A percentile compares a stretch with the other conserved stretches of the same genome.
phyloP scores from a whole-genome alignment of 2,888 invertebrate species.

The Tetrapedia diversipes region DNA sequence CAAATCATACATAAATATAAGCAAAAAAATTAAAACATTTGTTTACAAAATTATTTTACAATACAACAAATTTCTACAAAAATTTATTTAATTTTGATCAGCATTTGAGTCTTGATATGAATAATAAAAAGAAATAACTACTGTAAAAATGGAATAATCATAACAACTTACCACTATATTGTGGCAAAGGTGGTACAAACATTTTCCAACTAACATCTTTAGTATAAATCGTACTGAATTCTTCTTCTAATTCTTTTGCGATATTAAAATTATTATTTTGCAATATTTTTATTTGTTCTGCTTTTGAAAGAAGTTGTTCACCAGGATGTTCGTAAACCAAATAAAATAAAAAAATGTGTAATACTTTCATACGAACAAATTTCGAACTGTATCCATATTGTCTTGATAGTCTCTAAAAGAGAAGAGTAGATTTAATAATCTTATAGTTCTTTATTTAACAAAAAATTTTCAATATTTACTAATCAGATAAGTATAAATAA shows the following conservation, averaged over 20 bases:
- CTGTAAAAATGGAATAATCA: not conserved
- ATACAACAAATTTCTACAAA: too few species aligned
- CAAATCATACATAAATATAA: too few species aligned
- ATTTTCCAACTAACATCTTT: slow-evolving; percentile 87
- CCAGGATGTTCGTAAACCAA: slow-evolving; percentile 86
- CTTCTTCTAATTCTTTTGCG: slow-evolving; percentile 80
- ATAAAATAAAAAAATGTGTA: slow-evolving; percentile 89
- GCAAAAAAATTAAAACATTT: too few species aligned
- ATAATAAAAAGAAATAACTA: not conserved
- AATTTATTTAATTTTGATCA: not conserved
- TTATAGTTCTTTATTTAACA: too few species aligned
- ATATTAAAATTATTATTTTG: slow-evolving; percentile 75
- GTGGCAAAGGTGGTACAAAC: slow-evolving; percentile 88
- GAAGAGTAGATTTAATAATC: not conserved
- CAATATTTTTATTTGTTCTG: slow-evolving; percentile 71
- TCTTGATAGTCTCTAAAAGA: slow-evolving; percentile 78
- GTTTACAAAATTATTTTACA: too few species aligned
- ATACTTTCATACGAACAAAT: slow-evolving; percentile 86
- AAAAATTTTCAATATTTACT: too few species aligned
- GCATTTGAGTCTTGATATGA: too few species aligned
- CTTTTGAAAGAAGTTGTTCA: slow-evolving; percentile 69
- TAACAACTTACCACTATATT: slow-evolving; percentile 82
- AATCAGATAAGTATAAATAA: too few species aligned
- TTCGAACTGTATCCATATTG: slow-evolving; percentile 86
- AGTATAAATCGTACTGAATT: slow-evolving; percentile 84